Percentiles rank a stretch among this genome's conserved stretches.
Conservation (phyloP, 2,888 invertebrate species). For the Chrysotoxum bicinctum region DNA sequence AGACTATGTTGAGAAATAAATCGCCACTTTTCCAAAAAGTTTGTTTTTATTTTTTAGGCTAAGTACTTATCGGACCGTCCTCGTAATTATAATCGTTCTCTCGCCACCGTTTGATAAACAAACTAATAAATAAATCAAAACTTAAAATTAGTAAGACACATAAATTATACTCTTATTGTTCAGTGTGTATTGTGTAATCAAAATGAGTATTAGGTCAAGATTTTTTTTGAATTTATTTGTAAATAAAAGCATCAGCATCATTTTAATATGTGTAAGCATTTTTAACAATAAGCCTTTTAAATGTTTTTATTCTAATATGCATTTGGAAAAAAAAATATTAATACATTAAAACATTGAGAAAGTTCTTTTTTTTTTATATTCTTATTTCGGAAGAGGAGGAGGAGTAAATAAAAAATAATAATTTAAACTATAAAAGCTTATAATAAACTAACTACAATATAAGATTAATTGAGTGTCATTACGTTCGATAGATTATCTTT, state of each 20-base stretch:
- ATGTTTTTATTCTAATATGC: background rate
- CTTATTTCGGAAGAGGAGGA: background rate
- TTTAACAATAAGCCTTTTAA: background rate
- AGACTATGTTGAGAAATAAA: no score
- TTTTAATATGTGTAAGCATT: background rate
- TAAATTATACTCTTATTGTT: background rate
- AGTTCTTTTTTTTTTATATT: background rate
- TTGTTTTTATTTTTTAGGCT: no score
- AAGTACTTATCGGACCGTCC: no score
- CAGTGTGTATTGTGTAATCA: background rate
- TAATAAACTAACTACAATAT: conserved; percentile 56
- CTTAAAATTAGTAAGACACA: background rate
- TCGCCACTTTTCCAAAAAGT: no score
- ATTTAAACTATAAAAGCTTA: conserved; percentile 32
- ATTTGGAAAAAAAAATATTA: background rate
- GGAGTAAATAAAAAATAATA: conserved; percentile 39
- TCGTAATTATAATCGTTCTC: no score
- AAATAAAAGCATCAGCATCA: conserved; percentile 17
- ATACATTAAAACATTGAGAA: background rate
- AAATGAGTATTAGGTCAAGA: background rate
- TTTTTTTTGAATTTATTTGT: conserved; percentile 14
- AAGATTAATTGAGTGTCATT: conserved; percentile 59
- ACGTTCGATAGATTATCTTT: conserved; percentile 41
- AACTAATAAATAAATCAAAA: background rate
- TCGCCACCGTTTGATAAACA: background rate